Conservation (phyloP, 2,888 invertebrate genomes). For the Sphaerophoria rueppellii region DNA sequence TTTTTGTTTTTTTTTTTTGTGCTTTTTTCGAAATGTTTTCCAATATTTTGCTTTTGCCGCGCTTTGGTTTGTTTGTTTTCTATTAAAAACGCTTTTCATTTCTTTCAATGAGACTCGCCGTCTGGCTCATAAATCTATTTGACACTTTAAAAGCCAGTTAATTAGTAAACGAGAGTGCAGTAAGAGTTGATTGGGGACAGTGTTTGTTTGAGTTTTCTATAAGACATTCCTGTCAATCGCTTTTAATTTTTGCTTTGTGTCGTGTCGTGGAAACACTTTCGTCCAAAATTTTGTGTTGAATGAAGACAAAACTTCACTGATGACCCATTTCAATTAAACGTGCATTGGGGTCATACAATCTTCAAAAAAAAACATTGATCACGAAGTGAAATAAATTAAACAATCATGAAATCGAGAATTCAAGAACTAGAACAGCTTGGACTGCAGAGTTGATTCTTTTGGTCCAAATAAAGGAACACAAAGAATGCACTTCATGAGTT, state of each 20-base stretch:
- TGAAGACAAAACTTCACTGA: conserved; percentile 44
- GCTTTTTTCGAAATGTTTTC: neutral
- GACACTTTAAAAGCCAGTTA: neutral
- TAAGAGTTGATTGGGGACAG: conserved; percentile 47
- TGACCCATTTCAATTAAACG: conserved; percentile 8
- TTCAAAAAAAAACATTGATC: conserved; percentile 28
- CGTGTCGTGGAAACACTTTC: conserved; percentile 49
- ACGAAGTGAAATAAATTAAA: conserved; percentile 24
- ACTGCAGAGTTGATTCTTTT: conserved; percentile 24
- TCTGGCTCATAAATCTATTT: conserved; percentile 19
- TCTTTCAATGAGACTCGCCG: conserved; percentile 24
- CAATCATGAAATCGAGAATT: conserved; percentile 62
- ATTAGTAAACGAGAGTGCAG: neutral
- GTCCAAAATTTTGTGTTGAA: conserved; percentile 36
- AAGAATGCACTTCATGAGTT: conserved; percentile 1
- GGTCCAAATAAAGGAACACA: neutral
- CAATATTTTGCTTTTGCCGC: neutral
- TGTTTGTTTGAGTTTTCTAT: conserved; percentile 59
- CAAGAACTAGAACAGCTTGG: conserved; percentile 23
- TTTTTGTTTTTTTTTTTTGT: neutral
- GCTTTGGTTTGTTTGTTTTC: conserved; percentile 19
- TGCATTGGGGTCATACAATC: conserved; percentile 53
- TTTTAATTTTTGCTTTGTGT: neutral
- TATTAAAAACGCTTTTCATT: conserved; percentile 31
- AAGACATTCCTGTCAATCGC: neutral